Conservation (phyloP, 2,888 invertebrate species). For the Hanleya hanleyi region DNA sequence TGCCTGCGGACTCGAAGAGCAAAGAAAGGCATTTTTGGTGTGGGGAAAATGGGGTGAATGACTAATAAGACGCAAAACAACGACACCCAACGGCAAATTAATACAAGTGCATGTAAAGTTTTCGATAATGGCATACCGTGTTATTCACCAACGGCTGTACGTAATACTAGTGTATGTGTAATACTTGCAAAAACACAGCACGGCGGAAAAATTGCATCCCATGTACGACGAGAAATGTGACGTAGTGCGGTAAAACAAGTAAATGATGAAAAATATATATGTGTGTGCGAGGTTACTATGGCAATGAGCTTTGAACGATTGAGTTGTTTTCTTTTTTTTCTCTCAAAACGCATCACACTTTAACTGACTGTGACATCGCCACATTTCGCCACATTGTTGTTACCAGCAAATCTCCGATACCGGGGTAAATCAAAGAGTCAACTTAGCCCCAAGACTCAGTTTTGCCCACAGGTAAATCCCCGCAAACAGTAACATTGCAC, state of each 20-base stretch:
- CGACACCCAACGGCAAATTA: too few species aligned
- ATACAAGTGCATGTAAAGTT: too few species aligned
- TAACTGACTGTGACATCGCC: background rate
- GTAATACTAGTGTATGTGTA: background rate
- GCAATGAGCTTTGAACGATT: background rate
- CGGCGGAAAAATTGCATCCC: slow-evolving; percentile 3
- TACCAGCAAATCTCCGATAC: background rate
- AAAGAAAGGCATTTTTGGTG: too few species aligned
- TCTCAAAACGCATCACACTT: too few species aligned
- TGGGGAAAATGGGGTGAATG: background rate
- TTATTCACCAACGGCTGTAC: background rate
- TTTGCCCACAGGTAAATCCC: too few species aligned
- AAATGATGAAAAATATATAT: slow-evolving; percentile 6
- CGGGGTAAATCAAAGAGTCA: background rate
- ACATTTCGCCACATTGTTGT: background rate
- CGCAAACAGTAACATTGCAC: too few species aligned
- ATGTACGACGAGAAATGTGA: background rate
- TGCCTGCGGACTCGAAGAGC: too few species aligned
- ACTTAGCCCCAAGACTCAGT: background rate
- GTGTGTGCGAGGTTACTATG: background rate
- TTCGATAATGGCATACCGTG: too few species aligned
- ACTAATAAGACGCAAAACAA: background rate
- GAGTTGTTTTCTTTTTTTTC: too few species aligned
- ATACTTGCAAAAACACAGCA: background rate
- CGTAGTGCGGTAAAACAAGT: background rate